Percentiles rank a stretch among this genome's conserved stretches.
Conservation (phyloP, 2,888 invertebrate species). For the Idaea biselata region DNA sequence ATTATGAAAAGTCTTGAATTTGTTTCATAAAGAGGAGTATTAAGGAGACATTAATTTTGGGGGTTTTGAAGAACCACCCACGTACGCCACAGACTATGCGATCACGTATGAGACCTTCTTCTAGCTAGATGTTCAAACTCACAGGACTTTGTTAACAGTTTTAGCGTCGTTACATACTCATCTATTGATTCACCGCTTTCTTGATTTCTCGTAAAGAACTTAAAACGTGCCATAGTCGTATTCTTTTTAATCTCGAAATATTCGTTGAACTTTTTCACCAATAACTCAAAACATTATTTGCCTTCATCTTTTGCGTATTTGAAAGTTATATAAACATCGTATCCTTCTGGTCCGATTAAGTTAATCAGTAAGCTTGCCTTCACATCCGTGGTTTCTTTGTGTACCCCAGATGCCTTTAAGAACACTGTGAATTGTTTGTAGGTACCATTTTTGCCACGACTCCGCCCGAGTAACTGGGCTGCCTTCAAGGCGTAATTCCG, state of each 20-base stretch:
- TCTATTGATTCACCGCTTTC: slow-evolving; percentile 25
- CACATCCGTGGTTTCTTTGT: slow-evolving; percentile 17
- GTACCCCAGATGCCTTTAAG: slow-evolving; percentile 25
- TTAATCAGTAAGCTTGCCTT: slow-evolving; percentile 26
- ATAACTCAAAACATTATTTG: slow-evolving; percentile 13
- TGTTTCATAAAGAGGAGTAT: no score
- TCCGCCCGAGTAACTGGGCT: slow-evolving; percentile 18
- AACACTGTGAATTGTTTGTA: slow-evolving; percentile 20
- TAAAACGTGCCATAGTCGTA: slow-evolving; percentile 21
- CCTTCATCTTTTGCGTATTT: slow-evolving; percentile 17
- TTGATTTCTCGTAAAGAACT: slow-evolving; percentile 28
- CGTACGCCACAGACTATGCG: not conserved
- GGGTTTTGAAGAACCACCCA: no score
- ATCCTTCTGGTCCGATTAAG: slow-evolving; percentile 29
- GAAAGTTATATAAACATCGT: slow-evolving; percentile 25
- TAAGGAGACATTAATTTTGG: no score
- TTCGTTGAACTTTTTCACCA: slow-evolving; percentile 17
- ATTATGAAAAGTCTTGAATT: no score
- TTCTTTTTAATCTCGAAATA: slow-evolving; percentile 29
- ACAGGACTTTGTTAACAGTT: slow-evolving; percentile 19
- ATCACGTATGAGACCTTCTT: not conserved
- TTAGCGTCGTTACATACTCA: slow-evolving; percentile 29
- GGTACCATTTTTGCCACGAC: slow-evolving; percentile 23
- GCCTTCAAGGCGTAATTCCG: slow-evolving; percentile 13
- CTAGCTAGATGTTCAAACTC: not conserved